A percentile compares a stretch with the other conserved stretches of the same genome.
These are phyloP conservation scores for Pheosia tremula DNA, from an alignment of 2,888 invertebrate genomes.

Conservation along the genomic window DNA sequence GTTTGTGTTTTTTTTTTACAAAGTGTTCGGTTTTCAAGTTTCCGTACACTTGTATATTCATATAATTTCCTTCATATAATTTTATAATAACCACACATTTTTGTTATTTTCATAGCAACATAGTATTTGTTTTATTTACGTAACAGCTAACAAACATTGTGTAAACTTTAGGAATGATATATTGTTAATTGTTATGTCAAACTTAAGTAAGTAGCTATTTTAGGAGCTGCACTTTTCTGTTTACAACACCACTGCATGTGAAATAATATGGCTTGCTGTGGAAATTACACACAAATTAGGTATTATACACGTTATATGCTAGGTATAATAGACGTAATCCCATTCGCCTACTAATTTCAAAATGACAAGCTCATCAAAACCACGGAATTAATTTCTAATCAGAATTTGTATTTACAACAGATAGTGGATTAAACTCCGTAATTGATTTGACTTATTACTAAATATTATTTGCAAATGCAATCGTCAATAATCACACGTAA, in stretches of 20 bases:
- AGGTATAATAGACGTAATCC: neutral
- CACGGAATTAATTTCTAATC: neutral
- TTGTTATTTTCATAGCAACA: too few species aligned
- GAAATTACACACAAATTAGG: neutral
- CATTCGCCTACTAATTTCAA: neutral
- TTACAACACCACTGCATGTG: neutral
- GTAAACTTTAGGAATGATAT: neutral
- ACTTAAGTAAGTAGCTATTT: neutral
- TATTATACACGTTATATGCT: too few species aligned
- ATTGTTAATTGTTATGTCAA: neutral
- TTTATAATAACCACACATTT: too few species aligned
- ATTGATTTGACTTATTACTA: neutral
- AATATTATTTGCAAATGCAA: neutral
- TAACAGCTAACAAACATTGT: neutral
- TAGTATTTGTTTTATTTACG: neutral
- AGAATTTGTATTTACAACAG: neutral
- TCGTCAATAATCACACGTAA: neutral
- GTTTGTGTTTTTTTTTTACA: neutral
- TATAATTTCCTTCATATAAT: neutral
- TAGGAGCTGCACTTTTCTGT: neutral
- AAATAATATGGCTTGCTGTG: neutral
- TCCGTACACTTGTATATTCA: neutral
- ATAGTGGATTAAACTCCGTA: neutral
- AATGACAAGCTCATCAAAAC: neutral
- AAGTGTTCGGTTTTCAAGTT: neutral